Evolutionary conservation across 2,888 invertebrate species (phyloP), one percentile per base, ranked within the genome.

Genomic region (Dryomyza anilis): DNA sequence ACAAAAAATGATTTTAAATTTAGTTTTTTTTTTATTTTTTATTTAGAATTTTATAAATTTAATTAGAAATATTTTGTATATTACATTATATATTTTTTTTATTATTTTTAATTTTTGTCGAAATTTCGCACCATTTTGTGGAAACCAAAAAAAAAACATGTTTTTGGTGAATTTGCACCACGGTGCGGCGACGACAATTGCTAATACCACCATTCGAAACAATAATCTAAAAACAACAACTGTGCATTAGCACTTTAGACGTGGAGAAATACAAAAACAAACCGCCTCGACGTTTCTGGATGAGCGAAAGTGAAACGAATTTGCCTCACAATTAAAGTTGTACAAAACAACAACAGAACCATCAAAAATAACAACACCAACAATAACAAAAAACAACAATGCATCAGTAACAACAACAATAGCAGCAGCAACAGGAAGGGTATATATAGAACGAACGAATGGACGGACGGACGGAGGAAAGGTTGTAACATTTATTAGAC

Each of bases 201-300:
- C 62, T 59, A 63, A 39, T 57, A 25, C 27, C 62, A 59, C 53
- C 67, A 68, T 50, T 36, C 59, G 63, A 55, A 58, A 43, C 67
- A 67, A 65, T 69, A 67, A 66, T 60, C 72, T 71, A 73, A 77
- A 69, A 78, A 78, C 73, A 78, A 78, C 78, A 78, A 76, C 77
- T 76, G 67, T 77, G 75, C 78, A 78, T 79, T 78, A 78, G 75
- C 76, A 76, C 76, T 76, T 78, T 76, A 75, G 71, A 74, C 70
- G 76, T 70, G 60, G 64, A 58, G 52, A 67, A 60, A 50, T 19
- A 53, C 62, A 65, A 60, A 39, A 65, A 48, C 48, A 66, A 66
- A 53, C 59, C 64, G 43, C 62, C 67, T 60, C 56, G 25, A 48
- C 29, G n/a, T 46, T 29, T 63, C 33, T 53, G 57, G 45, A 63